Base-by-base conservation (phyloP, 30 jellyfish, hydroid and myxozoan species). In the Mastigias papua region DNA sequence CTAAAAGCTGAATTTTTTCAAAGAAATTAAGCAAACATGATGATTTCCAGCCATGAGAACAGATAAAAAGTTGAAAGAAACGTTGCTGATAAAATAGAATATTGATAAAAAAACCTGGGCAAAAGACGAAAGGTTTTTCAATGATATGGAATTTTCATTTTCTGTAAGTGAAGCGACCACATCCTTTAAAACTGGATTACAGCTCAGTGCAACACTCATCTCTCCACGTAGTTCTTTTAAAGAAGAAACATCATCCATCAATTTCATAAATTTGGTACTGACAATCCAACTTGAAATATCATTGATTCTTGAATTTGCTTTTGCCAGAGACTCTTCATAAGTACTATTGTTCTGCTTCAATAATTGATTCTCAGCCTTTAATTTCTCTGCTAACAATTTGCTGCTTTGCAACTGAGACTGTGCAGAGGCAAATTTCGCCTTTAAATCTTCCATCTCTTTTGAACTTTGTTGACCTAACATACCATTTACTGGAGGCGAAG, bases 91-190 rank as follows among this genome's bases (percentile, higher is more conserved):
- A n/a, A n/a, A n/a, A n/a, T n/a, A n/a, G n/a, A n/a, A n/a, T n/a
- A n/a, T n/a, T n/a, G n/a, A n/a, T n/a, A n/a, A n/a, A n/a, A n/a
- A 7, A 25, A 85, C 94, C 94, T 85, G 60, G 54, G 67, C 50
- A 65, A 54, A 85, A 20, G 88, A 35, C 11, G 77, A 17, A 76
- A 85, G 35, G 29, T 33, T 34, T 21, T 48, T 64, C 63, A 85
- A 80, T 19, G 35, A 34, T 8, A 73, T 62, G 6, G 88, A 62
- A 8, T 35, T 34, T 34, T 30, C 78, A 2, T 26, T 70, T 61
- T 57, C 61, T 3, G 88, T 66, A 34, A 85, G 13, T 25, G 78
- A 48, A 20, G 30, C 76, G 27, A 85, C 83, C 1, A 84, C 94
- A 21, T 67, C 73, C 27, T 85, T 85, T 17, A 85, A 54, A 0